Base-by-base conservation (phyloP, 2,113 vertebrate species). In the Anolis carolinensis region DNA sequence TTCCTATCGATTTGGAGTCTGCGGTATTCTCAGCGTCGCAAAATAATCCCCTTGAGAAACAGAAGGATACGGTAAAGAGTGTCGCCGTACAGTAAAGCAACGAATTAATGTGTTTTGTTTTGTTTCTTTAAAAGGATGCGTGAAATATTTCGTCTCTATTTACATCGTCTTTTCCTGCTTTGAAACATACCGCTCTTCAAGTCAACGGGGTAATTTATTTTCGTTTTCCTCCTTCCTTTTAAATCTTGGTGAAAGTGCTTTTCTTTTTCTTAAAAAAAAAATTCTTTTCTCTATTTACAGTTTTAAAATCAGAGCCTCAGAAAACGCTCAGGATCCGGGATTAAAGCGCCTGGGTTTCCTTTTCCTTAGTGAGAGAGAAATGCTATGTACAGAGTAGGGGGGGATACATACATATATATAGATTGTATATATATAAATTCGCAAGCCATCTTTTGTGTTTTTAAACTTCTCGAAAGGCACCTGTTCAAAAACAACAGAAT, bases 201-300 rank as follows among this genome's bases (percentile, higher is more conserved):
- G 97, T 97, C 96, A 96, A 94, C 94, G 96, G 81, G 86, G 94
- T 95, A 96, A 44, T 44, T 44, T 5, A 4, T 44, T 44, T 44
- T 44, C 5, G 2, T 44, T 44, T 93, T 90, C 94, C 30, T 79
- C 94, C 94, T 95, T 93, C 95, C 95, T 94, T 98, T 97, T 97
- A 98, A 98, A 98, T 98, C 97, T 98, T 97, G 98, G 98, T 98
- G 98, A 99, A 99, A 99, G 98, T 99, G 98, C 98, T 99, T 98
- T 97, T 96, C 96, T 84, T 23, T 98, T 97, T 96, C 96, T 78
- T n/a, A 96, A 98, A 98, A 98, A 98, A 96, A 97, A 76, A 32
- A 2, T n/a, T 14, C 3, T 75, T 16, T 25, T 98, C 96, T 98
- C 95, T 99, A 99, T 99, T 97, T 99, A 99, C 98, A 99, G 97